Conservation (phyloP, 2,113 vertebrate genomes). For the Eulacestoma nigropectus region DNA sequence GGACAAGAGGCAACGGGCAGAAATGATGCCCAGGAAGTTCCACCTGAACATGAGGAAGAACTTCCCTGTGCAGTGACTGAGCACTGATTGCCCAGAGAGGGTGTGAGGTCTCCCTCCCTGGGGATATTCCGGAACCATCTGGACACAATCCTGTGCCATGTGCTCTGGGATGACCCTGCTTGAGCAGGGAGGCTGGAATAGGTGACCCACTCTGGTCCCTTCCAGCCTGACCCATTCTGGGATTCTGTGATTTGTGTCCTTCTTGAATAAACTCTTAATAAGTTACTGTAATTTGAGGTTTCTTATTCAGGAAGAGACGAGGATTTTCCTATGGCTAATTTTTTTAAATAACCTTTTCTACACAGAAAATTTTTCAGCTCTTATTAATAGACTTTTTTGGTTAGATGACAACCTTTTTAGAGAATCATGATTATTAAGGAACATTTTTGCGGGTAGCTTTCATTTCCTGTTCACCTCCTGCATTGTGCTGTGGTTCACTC, state of each 20-base stretch:
- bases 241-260: background rate
- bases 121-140: background rate
- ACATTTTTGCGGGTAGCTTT: background rate
- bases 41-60: background rate
- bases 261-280: background rate
- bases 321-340: background rate
- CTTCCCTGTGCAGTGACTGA: background rate
- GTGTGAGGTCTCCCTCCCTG: background rate
- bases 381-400: background rate
- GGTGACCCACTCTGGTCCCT: background rate
- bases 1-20: background rate
- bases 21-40: background rate
- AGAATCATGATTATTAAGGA: background rate
- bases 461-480: slow-evolving; percentile 30
- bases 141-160: background rate
- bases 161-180: background rate
- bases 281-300: background rate
- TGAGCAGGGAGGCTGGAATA: background rate
- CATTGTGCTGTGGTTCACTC: background rate
- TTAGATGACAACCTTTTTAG: background rate
- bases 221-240: background rate
- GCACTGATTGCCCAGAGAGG: background rate
- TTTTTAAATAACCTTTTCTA: background rate
- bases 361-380: background rate
- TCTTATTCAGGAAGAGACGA: background rate